Evolutionary conservation across 2,888 invertebrate genomes (phyloP).

Genomic region (Chorisops tibialis): DNA sequence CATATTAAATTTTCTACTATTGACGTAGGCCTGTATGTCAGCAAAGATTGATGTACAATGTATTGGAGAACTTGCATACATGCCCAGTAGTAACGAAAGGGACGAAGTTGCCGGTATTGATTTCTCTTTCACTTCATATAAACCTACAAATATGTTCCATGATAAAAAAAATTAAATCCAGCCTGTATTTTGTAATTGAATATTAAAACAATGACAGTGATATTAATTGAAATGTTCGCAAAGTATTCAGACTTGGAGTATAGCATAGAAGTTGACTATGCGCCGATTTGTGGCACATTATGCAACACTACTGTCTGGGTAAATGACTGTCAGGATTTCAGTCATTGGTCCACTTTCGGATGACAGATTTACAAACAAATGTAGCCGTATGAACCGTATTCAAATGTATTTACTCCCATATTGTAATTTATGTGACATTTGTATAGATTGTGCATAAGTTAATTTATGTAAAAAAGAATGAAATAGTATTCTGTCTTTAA

Average conservation of each 20-base stretch:
- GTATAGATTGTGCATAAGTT: too few species aligned
- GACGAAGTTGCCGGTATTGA: constrained; percentile 20
- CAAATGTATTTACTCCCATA: too few species aligned
- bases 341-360: too few species aligned
- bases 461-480: too few species aligned
- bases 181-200: background rate
- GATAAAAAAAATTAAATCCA: background rate
- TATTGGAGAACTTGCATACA: background rate
- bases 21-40: background rate
- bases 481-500: too few species aligned
- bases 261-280: too few species aligned
- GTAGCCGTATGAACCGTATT: too few species aligned
- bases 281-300: constrained; percentile 4
- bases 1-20: constrained; percentile 27
- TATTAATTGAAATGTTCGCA: too few species aligned
- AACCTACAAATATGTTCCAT: background rate
- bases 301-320: background rate
- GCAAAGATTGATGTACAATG: background rate
- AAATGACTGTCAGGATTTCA: too few species aligned
- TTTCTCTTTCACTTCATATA: background rate
- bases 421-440: too few species aligned
- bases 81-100: background rate
- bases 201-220: background rate
- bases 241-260: too few species aligned
- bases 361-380: too few species aligned